Conservation (phyloP, 2,797 vertebrate genomes). For the Trachurus trachurus region DNA sequence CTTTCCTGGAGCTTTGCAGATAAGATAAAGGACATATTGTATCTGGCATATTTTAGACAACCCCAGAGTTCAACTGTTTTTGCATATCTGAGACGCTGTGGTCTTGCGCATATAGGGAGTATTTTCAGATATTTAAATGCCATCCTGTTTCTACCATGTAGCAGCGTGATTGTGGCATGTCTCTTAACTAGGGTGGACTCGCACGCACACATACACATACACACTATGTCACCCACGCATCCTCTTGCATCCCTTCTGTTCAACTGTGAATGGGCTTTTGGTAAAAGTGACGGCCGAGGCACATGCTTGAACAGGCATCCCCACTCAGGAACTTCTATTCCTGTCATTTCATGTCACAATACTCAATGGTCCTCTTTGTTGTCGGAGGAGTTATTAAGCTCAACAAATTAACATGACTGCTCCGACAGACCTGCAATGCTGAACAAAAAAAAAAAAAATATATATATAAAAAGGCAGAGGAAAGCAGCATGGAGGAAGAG, state of each 20-base stretch:
- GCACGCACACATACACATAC: background rate
- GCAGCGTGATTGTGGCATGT: conserved; percentile 49
- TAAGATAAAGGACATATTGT: conserved; percentile 57
- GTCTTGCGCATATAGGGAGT: conserved; percentile 47
- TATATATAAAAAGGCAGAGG: conserved; percentile 2
- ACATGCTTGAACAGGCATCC: conserved; percentile 72
- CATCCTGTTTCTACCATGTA: conserved; percentile 39
- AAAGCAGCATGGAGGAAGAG: conserved; percentile 18
- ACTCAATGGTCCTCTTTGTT: conserved; percentile 79
- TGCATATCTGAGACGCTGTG: conserved; percentile 31
- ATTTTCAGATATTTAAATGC: conserved; percentile 69
- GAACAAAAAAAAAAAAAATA: conserved; percentile 17
- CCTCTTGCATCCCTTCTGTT: conserved; percentile 50
- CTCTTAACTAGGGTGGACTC: conserved; percentile 36
- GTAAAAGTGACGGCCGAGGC: conserved; percentile 60
- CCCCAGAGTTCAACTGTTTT: conserved; percentile 39
- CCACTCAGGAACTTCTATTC: conserved; percentile 67
- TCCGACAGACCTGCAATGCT: conserved; percentile 43
- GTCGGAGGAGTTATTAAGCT: conserved; percentile 66
- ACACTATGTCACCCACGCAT: conserved; percentile 25
- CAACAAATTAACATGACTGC: conserved; percentile 69
- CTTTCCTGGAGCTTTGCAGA: conserved; percentile 33
- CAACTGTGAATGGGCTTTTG: conserved; percentile 70
- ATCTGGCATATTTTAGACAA: conserved; percentile 54
- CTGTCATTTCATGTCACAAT: conserved; percentile 77